phyloP scores from a whole-genome alignment of 2,888 invertebrate genomes.

The Tachina lurida region DNA sequence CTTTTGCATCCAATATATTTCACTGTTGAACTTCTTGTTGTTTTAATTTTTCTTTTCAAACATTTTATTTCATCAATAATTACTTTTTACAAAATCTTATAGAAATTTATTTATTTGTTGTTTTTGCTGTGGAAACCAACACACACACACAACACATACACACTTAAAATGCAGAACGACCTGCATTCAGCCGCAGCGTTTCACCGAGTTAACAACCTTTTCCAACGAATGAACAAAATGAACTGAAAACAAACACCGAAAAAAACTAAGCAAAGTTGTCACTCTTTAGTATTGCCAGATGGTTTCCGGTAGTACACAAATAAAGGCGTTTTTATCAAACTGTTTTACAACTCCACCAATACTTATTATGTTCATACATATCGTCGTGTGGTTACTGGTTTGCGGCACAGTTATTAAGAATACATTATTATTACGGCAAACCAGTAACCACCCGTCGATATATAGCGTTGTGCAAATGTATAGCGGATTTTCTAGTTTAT shows the following conservation, averaged over 20 bases:
- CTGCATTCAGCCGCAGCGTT: slow-evolving; percentile 60
- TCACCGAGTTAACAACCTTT: slow-evolving; percentile 48
- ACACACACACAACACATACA: slow-evolving; percentile 62
- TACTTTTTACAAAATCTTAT: slow-evolving; percentile 44
- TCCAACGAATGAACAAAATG: slow-evolving; percentile 63
- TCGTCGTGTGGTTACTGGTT: no score
- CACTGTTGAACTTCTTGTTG: slow-evolving; percentile 16
- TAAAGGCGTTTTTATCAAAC: not conserved
- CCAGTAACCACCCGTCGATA: no score
- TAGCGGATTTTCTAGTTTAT: no score
- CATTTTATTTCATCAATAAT: slow-evolving; percentile 23
- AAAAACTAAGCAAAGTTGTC: slow-evolving; percentile 19
- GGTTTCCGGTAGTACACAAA: not conserved
- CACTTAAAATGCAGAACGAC: slow-evolving; percentile 67
- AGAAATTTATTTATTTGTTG: slow-evolving; percentile 43
- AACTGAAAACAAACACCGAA: slow-evolving; percentile 44
- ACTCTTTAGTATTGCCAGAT: slow-evolving; percentile 14
- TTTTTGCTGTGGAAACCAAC: slow-evolving; percentile 50
- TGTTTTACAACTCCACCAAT: no score
- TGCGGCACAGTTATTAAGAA: no score
- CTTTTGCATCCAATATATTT: slow-evolving; percentile 24
- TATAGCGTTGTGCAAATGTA: no score
- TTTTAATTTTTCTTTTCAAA: slow-evolving; percentile 15
- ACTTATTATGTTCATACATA: no score
- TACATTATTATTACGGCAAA: no score